Evolutionary conservation across 92 coral and sea anemone genomes (phyloP).

Genomic region (Porites rus): DNA sequence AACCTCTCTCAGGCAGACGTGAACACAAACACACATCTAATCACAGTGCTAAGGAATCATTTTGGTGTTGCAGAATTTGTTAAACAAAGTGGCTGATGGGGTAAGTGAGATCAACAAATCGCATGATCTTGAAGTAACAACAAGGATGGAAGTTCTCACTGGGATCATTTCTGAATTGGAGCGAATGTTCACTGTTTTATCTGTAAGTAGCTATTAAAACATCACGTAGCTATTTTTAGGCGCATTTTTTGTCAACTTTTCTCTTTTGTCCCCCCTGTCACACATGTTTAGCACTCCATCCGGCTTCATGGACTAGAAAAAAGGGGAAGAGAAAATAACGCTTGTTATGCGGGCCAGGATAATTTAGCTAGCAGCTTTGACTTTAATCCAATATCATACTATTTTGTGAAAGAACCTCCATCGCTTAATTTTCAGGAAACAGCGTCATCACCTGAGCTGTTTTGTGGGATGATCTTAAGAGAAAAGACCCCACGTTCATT

Average conservation of each 20-base stretch:
- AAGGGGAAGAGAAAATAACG: too few relatives aligned
- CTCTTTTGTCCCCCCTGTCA: too few relatives aligned
- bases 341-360: too few relatives aligned
- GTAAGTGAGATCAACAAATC: conserved; percentile 33
- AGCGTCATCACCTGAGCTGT: neutral
- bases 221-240: too few relatives aligned
- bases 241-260: too few relatives aligned
- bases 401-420: too few relatives aligned
- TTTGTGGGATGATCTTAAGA: conserved; percentile 32
- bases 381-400: too few relatives aligned
- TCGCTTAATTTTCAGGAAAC: conserved; percentile 8
- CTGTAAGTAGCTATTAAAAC: conserved; percentile 24
- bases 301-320: too few relatives aligned
- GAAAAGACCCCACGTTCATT: conserved; percentile 42
- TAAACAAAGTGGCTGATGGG: conserved; percentile 53
- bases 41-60: neutral
- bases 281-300: too few relatives aligned
- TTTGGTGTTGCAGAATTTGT: conserved; percentile 36
- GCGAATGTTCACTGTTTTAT: conserved; percentile 29
- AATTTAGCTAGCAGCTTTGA: too few relatives aligned
- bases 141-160: conserved; percentile 55
- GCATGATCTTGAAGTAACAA: conserved; percentile 44
- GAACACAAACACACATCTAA: too few relatives aligned
- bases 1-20: too few relatives aligned
- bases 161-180: conserved; percentile 57